These are phyloP conservation scores for Maconellicoccus hirsutus DNA, from an alignment of 1,140 invertebrate species.

Conservation along the genomic window DNA sequence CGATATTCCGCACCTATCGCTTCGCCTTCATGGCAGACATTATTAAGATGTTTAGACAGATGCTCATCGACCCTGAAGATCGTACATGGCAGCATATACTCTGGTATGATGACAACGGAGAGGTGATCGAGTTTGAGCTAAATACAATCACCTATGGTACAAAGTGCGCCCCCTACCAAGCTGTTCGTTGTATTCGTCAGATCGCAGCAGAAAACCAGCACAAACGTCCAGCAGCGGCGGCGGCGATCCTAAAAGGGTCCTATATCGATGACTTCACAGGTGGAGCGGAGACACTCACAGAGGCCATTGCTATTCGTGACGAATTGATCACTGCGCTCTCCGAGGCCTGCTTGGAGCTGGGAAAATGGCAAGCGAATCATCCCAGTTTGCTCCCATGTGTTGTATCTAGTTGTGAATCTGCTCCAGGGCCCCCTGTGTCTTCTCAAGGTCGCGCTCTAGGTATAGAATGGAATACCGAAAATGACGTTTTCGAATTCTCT, in stretches of 20 bases:
- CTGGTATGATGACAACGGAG: slow-evolving; percentile 32
- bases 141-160: slow-evolving; percentile 37
- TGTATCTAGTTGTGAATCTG: no score
- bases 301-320: slow-evolving; percentile 27
- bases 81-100: slow-evolving; percentile 36
- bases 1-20: slow-evolving; percentile 34
- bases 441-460: background rate
- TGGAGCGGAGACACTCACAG: slow-evolving; percentile 29
- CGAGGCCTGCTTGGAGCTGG: slow-evolving; percentile 28
- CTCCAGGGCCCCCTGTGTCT: no score
- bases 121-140: slow-evolving; percentile 32
- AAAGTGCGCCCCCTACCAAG: slow-evolving; percentile 33
- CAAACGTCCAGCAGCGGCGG: slow-evolving; percentile 30
- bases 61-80: slow-evolving; percentile 33
- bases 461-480: background rate
- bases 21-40: slow-evolving; percentile 35
- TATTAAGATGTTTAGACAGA: slow-evolving; percentile 37
- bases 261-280: slow-evolving; percentile 35
- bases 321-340: slow-evolving; percentile 21
- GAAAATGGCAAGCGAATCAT: slow-evolving; percentile 30
- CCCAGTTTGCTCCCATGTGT: background rate
- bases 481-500: background rate
- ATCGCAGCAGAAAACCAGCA: slow-evolving; percentile 31
- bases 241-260: slow-evolving; percentile 31
- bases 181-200: slow-evolving; percentile 32